These are phyloP conservation scores for Oncopodura yosiiana DNA, from an alignment of 1,140 invertebrate genomes.

Conservation along the genomic window DNA sequence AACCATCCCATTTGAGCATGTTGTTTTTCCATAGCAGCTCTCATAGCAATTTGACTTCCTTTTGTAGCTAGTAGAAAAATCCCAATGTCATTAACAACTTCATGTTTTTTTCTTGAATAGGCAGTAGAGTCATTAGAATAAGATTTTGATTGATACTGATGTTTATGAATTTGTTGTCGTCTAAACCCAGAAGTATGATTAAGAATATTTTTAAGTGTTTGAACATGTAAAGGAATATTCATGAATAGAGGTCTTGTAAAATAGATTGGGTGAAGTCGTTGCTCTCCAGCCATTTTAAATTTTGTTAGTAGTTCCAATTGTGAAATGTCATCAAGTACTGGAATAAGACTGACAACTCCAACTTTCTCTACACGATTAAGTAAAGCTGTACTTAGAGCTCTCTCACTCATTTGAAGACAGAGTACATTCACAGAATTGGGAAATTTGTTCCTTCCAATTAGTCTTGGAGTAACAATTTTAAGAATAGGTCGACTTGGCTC, in stretches of 20 bases:
- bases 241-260: slow-evolving; percentile 13
- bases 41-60: slow-evolving; percentile 17
- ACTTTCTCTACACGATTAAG: slow-evolving; percentile 27
- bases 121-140: neutral
- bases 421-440: neutral
- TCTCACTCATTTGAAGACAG: slow-evolving; percentile 25
- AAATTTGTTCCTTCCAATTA: neutral
- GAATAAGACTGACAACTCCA: slow-evolving; percentile 13
- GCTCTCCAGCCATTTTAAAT: slow-evolving; percentile 7
- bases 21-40: slow-evolving; percentile 11
- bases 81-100: too few relatives aligned
- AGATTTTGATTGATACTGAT: neutral
- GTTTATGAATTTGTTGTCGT: neutral
- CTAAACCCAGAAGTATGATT: neutral
- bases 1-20: slow-evolving; percentile 26
- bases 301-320: slow-evolving; percentile 11
- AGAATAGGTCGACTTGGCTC: too few relatives aligned
- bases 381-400: slow-evolving; percentile 9
- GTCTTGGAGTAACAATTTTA: slow-evolving; percentile 17
- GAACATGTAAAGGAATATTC: neutral
- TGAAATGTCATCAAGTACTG: slow-evolving; percentile 17
- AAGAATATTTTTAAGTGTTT: slow-evolving; percentile 10
- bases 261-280: slow-evolving; percentile 2
- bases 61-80: slow-evolving; percentile 20
- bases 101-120: neutral